Percentiles rank a stretch among this genome's conserved stretches.
Conservation (phyloP, 1,140 invertebrate species). For the Drosophila suzukii region DNA sequence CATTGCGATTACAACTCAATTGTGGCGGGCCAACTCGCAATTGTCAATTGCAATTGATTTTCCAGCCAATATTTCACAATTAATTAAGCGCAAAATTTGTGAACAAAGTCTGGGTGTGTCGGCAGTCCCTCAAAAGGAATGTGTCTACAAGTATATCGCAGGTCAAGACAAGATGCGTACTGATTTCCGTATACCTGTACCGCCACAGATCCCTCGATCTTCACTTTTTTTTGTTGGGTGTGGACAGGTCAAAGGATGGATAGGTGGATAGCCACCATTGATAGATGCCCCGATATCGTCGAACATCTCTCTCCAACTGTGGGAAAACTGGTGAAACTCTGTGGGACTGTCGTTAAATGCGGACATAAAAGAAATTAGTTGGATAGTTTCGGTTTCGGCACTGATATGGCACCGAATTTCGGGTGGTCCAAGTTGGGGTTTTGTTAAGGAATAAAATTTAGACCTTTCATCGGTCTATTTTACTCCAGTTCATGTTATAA, state of each 20-base stretch:
- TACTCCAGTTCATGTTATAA: background rate
- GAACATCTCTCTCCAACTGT: slow-evolving; percentile 41
- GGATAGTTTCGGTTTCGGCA: slow-evolving; percentile 44
- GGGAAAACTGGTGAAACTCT: slow-evolving; percentile 40
- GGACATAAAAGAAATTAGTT: slow-evolving; percentile 71
- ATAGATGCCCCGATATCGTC: slow-evolving; percentile 45
- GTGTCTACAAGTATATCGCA: background rate
- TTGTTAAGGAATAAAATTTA: background rate
- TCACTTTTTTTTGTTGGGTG: slow-evolving; percentile 36
- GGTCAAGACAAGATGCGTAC: slow-evolving; percentile 39
- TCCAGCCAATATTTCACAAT: slow-evolving; percentile 73
- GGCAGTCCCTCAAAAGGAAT: slow-evolving; percentile 52
- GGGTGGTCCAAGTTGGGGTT: slow-evolving; percentile 49
- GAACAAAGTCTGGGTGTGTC: slow-evolving; percentile 33
- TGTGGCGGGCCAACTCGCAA: slow-evolving; percentile 36
- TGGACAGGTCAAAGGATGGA: slow-evolving; percentile 58
- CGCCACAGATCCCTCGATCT: background rate
- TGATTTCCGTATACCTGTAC: slow-evolving; percentile 51
- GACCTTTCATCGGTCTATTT: background rate
- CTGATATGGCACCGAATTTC: slow-evolving; percentile 31
- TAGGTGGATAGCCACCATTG: slow-evolving; percentile 40
- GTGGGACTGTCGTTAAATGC: slow-evolving; percentile 57
- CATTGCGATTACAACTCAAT: slow-evolving; percentile 72
- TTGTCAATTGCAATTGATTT: slow-evolving; percentile 55
- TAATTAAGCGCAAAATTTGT: slow-evolving; percentile 80